Conservation (phyloP, 2,888 invertebrate species). For the Sipha maydis region DNA sequence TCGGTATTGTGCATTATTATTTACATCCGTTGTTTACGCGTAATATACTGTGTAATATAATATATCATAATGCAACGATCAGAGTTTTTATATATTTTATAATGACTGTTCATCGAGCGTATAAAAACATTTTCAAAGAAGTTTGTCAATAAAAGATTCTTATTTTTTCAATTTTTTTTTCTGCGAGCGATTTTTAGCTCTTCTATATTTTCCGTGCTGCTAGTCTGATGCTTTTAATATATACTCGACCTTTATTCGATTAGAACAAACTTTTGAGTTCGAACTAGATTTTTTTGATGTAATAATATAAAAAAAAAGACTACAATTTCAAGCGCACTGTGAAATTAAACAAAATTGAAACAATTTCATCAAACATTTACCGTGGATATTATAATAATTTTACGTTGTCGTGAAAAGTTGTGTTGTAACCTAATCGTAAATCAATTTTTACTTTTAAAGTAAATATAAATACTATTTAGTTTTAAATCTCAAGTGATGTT, state of each 20-base stretch:
- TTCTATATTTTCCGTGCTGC: neutral
- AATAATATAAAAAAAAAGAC: neutral
- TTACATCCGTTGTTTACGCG: too few species aligned
- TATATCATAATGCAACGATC: neutral
- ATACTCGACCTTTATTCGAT: conserved; percentile 6
- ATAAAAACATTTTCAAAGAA: neutral
- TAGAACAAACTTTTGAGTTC: neutral
- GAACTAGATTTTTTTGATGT: neutral
- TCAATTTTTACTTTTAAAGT: too few species aligned
- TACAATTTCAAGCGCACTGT: neutral
- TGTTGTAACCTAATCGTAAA: too few species aligned
- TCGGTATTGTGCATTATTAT: neutral
- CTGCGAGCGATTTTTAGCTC: neutral
- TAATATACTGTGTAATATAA: too few species aligned
- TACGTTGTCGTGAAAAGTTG: too few species aligned
- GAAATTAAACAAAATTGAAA: too few species aligned
- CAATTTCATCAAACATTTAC: too few species aligned
- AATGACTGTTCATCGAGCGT: neutral
- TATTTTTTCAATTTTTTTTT: conserved; percentile 3
- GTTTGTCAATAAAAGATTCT: conserved; percentile 2
- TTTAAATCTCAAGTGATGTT: too few species aligned
- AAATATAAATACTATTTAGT: too few species aligned
- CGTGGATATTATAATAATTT: too few species aligned
- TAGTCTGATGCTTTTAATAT: conserved; percentile 5
- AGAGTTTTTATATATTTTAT: neutral